phyloP scores from a whole-genome alignment of 2,888 invertebrate genomes.

The Polia nebulosa region DNA sequence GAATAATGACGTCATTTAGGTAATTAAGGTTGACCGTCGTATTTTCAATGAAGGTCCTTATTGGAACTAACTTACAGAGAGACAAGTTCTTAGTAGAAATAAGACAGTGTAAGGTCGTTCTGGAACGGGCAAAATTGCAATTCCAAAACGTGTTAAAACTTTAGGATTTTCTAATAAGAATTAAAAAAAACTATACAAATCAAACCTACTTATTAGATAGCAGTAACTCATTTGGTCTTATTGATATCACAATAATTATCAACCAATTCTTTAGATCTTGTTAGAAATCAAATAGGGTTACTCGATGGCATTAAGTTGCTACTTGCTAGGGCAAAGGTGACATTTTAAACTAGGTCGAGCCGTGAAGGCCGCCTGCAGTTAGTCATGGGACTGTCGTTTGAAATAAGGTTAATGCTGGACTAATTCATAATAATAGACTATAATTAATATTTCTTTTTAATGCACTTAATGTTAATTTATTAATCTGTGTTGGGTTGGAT shows the following conservation, averaged over 20 bases:
- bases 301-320: slow-evolving; percentile 26
- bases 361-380: slow-evolving; percentile 37
- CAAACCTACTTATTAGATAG: too few species aligned
- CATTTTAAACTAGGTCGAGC: slow-evolving; percentile 54
- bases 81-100: slow-evolving; percentile 1
- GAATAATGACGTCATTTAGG: slow-evolving; percentile 53
- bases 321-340: slow-evolving; percentile 29
- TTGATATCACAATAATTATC: too few species aligned
- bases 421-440: slow-evolving; percentile 11
- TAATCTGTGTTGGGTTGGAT: neutral
- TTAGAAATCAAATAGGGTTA: slow-evolving; percentile 15
- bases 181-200: too few species aligned
- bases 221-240: too few species aligned
- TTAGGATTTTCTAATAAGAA: too few species aligned
- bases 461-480: neutral
- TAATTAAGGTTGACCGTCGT: slow-evolving; percentile 46
- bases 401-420: slow-evolving; percentile 24
- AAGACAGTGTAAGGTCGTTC: neutral
- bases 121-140: too few species aligned
- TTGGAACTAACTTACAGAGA: slow-evolving; percentile 2
- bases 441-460: slow-evolving; percentile 5
- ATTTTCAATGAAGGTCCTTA: slow-evolving; percentile 7
- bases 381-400: slow-evolving; percentile 41
- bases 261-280: too few species aligned
- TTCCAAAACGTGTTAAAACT: too few species aligned